Base-by-base conservation (phyloP, 2,113 vertebrate species). In the Chascanopsetta lugubris region DNA sequence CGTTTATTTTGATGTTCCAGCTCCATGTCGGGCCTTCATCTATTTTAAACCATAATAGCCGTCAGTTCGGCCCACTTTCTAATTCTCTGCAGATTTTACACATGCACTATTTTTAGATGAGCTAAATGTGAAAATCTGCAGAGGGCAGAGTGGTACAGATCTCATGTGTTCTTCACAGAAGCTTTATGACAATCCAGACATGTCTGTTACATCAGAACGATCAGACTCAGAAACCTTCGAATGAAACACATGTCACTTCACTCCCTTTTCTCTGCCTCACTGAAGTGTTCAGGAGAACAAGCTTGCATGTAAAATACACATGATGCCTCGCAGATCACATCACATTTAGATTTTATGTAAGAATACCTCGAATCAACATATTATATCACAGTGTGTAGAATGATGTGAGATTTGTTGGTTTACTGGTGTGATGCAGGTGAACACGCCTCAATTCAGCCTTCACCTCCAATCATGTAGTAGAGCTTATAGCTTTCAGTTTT, bases 91-190 rank as follows among this genome's bases (percentile, higher is more conserved):
- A 73, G 80, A 32, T 66, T 88, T 83, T 56, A 51, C 55, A 54
- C 47, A 13, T 46, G 20, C 18, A 21, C 61, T 87, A 87, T 87
- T 87, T 85, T 88, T 88, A 85, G 79, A 72, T 74, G 61, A 81
- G 56, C 77, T 79, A 79, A 82, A 82, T 80, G 40, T 54, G 47
- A 42, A 4, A 64, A 55, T 82, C 85, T 69, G 11, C 3, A 68
- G 75, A 82, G 75, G 67, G 36, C 53, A 54, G 15, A 8, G 29
- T 47, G 27, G 56, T 76, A 48, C n/a, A n/a, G n/a, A n/a, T n/a
- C n/a, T n/a, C n/a, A n/a, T n/a, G n/a, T n/a, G n/a, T n/a, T n/a
- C n/a, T n/a, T n/a, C n/a, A n/a, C n/a, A n/a, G n/a, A n/a, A 8
- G 6, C 25, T 65, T 72, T 55, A 22, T 62, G 25, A 30, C 34